These are phyloP conservation scores for Sebastes dallii DNA, from an alignment of 2,797 vertebrate species.

Conservation along the genomic window DNA sequence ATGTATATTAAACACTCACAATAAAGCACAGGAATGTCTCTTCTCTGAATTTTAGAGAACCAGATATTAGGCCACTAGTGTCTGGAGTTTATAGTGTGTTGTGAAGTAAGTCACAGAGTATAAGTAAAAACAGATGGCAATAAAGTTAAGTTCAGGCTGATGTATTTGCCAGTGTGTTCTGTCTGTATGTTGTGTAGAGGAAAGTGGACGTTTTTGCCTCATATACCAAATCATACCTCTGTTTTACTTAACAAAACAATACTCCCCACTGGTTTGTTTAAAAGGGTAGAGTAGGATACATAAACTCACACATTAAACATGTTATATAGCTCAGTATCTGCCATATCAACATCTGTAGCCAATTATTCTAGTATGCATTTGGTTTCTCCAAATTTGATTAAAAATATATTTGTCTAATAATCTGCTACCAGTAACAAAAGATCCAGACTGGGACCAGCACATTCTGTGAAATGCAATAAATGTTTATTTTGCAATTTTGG, in stretches of 20 bases:
- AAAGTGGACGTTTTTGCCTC: background rate
- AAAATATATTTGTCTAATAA: background rate
- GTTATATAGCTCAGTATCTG: background rate
- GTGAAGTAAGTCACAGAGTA: slow-evolving; percentile 14
- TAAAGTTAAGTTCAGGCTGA: slow-evolving; percentile 21
- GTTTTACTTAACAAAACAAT: background rate
- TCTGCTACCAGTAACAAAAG: background rate
- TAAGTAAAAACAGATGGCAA: slow-evolving; percentile 40
- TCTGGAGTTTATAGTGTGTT: slow-evolving; percentile 34
- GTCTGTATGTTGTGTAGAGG: background rate
- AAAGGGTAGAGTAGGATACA: background rate
- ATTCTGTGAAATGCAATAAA: background rate
- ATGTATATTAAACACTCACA: slow-evolving; percentile 20
- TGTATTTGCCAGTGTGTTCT: slow-evolving; percentile 16
- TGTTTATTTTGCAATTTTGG: background rate
- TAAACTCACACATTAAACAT: background rate
- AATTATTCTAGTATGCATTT: background rate
- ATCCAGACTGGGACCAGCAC: background rate
- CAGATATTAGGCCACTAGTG: slow-evolving; percentile 4
- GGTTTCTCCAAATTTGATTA: background rate
- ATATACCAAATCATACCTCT: background rate
- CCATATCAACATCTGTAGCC: background rate
- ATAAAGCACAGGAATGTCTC: slow-evolving; percentile 3
- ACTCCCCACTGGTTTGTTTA: background rate
- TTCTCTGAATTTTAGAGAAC: background rate